Percentiles rank a stretch among this genome's conserved stretches.
Conservation (phyloP, 2,113 vertebrate species). For the Cryptotis parvus region DNA sequence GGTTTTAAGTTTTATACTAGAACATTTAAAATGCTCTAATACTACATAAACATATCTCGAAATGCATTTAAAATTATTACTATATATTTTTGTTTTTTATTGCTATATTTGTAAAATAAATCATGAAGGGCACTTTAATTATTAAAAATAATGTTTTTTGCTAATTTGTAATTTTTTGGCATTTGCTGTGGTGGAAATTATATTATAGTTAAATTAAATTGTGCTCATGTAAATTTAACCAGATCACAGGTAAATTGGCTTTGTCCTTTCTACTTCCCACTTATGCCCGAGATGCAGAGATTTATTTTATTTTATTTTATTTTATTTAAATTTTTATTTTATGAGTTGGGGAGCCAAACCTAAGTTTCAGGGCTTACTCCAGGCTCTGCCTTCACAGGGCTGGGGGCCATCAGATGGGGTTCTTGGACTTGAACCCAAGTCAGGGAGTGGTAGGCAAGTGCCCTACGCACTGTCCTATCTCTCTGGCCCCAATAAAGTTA, state of each 20-base stretch:
- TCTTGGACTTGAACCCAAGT: too few species aligned
- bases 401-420: too few species aligned
- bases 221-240: not conserved
- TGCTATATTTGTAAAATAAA: slow-evolving; percentile 1
- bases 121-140: not conserved
- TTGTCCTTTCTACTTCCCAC: not conserved
- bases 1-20: slow-evolving; percentile 13
- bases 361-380: too few species aligned
- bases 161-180: slow-evolving; percentile 1
- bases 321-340: too few species aligned
- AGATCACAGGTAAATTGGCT: not conserved
- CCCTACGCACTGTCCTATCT: too few species aligned
- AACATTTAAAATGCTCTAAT: slow-evolving; percentile 30
- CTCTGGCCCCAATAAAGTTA: too few species aligned
- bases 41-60: not conserved
- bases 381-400: too few species aligned
- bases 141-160: not conserved
- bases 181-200: not conserved
- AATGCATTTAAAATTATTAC: slow-evolving; percentile 17
- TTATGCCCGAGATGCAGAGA: too few species aligned
- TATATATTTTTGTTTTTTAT: too few species aligned
- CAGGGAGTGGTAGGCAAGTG: too few species aligned
- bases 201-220: not conserved
- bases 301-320: too few species aligned
- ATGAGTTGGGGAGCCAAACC: too few species aligned